phyloP scores from a whole-genome alignment of 2,113 vertebrate genomes.

The Galbula dea region DNA sequence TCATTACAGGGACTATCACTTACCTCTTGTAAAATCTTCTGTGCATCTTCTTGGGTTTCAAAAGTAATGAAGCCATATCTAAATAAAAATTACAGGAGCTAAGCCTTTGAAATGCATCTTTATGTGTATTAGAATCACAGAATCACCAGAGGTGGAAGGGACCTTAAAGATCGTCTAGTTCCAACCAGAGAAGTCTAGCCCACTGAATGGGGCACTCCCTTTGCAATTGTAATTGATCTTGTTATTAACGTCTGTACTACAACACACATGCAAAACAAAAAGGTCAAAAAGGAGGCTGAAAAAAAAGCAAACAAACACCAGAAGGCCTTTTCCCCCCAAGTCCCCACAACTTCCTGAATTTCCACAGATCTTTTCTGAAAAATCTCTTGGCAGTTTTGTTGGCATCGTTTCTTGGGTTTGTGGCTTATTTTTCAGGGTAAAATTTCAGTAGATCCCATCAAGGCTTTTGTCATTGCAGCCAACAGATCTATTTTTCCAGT shows the following conservation, averaged over 20 bases:
- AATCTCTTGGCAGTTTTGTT: not conserved
- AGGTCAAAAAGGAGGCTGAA: too few relatives aligned
- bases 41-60: slow-evolving; percentile 84
- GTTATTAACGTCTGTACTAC: not conserved
- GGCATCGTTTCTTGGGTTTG: not conserved
- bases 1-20: not conserved
- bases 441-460: not conserved
- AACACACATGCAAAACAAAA: not conserved
- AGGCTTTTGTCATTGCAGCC: not conserved
- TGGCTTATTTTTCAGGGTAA: not conserved
- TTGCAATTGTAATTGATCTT: not conserved
- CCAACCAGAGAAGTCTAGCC: not conserved
- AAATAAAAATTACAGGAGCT: slow-evolving; percentile 27
- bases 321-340: too few relatives aligned
- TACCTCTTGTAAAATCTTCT: slow-evolving; percentile 85
- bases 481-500: not conserved
- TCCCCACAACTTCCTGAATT: not conserved
- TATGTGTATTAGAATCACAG: too few relatives aligned
- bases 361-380: accelerated
- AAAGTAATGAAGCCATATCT: slow-evolving; percentile 92
- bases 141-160: too few relatives aligned
- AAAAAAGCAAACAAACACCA: too few relatives aligned
- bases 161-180: too few relatives aligned
- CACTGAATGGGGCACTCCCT: not conserved
- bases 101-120: not conserved